Base-by-base conservation (phyloP, 2,888 invertebrate genomes). In the Cryptus viduatorius region DNA sequence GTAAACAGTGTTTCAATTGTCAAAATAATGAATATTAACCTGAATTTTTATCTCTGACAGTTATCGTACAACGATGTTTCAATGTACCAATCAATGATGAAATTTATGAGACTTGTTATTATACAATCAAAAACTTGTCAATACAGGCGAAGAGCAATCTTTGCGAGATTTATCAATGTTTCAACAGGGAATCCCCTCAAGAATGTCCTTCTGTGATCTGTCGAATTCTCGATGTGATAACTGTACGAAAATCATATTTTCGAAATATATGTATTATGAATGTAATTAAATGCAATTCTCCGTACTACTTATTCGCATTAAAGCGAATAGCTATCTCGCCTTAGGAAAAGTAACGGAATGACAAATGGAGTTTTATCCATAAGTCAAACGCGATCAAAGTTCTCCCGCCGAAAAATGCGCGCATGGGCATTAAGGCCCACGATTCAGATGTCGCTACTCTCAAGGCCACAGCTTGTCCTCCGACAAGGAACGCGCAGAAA, bases 391-490 rank as follows among this genome's bases (percentile, higher is more conserved):
- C 3, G 8, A 37, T 64, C 64, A n/a, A 46, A 67, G 4, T 48
- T 48, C n/a, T 68, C 68, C 68, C 68, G 68, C 68, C 14, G 24
- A 29, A 48, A 46, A 3, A 14, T 2, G 5, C 48, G 68, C 68
- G 68, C 68, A 68, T 24, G 68, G 24, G 24, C 68, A 24, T 68
- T 16, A 24, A 24, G n/a, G 46, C 24, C 48, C 4, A 8, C 8
- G 59, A 50, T 48, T 14, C 68, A 69, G 68, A 69, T 69, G 68
- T 24, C 48, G 50, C 68, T 69, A 69, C 29, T 8, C 82, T 87
- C 89, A 89, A 90, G 89, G 88, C 81, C 86, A 76, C 53, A 76
- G 80, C 86, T 84, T 76, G 87, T 86, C 86, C 82, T 85, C 82
- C 68, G 77, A 65, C 71, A 46, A 75, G 64, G 84, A 87, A 88